Evolutionary conservation across 2,888 invertebrate genomes (phyloP).

Genomic region (Eremobia ochroleuca): DNA sequence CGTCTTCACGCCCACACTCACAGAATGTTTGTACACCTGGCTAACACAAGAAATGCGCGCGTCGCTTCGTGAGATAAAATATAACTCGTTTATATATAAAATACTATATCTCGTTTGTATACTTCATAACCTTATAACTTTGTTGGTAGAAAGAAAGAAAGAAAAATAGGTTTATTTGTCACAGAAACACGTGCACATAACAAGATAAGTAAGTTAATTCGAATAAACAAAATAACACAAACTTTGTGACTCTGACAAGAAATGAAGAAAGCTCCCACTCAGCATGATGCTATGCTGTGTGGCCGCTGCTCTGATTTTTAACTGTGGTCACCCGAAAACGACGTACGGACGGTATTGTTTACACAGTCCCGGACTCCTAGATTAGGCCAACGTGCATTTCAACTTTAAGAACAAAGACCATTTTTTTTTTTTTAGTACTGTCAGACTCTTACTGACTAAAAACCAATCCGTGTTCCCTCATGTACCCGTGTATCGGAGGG

Average conservation of each 20-base stretch:
- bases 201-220: background rate
- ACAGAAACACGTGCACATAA: background rate
- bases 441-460: no score
- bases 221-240: background rate
- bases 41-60: background rate
- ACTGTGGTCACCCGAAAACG: background rate
- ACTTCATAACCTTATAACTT: background rate
- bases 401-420: no score
- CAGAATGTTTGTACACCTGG: background rate
- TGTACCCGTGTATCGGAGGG: no score
- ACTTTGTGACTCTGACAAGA: background rate
- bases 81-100: no score
- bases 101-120: no score
- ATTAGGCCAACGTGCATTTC: no score
- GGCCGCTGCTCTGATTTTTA: background rate
- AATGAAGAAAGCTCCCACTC: background rate
- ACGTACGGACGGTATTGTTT: background rate
- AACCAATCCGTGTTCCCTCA: no score
- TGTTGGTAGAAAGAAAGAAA: background rate
- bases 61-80: background rate
- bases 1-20: background rate
- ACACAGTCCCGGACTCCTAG: no score
- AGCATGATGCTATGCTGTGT: background rate
- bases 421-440: no score
- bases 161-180: background rate